Base-by-base conservation (phyloP, 2,888 invertebrate genomes). In the Diabrotica balteata region DNA sequence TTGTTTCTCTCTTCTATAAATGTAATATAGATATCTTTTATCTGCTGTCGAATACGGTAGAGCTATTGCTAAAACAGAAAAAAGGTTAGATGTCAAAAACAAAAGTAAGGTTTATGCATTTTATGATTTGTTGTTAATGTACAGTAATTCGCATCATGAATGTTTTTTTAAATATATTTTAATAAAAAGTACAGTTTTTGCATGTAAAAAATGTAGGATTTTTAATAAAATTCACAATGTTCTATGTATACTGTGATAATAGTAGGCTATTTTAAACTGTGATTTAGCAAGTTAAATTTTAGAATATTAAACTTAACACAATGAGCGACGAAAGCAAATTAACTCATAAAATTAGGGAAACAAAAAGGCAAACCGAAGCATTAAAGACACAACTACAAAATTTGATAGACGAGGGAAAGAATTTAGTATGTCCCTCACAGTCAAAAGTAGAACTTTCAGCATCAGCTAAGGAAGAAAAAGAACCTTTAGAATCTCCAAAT, bases 361-460 rank as follows among this genome's bases (percentile, higher is more conserved):
- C 82, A 22, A 80, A 78, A 69, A 76, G 77, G 62, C 82, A 84
- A 77, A 82, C 84, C 58, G 82, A 82, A 73, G 72, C 78, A 60
- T 70, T 83, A 45, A 83, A 81, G 73, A 75, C 75, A 11, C 81
- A 83, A 74, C 72, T 83, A 57, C 76, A 82, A 73, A 77, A 77
- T 67, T 70, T 83, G 45, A 80, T 84, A 32, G 78, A 76, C 63
- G 70, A 72, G 53, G 81, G 80, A 58, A 66, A 61, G 44, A 65
- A 63, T 59, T 49, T 66, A 43, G 43, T 59, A 50, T 59, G 66
- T 51, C 62, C 69, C 7, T 68, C 63, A 52, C 53, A 74, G 76
- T 57, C 72, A 59, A 49, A 75, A 54, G 50, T 60, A n/a, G 58
- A 63, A 43, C 9, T 63, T 50, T 67, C 59, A 22, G 11, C 46